Base-by-base conservation (phyloP, 2,113 vertebrate species). In the Callipepla californica region DNA sequence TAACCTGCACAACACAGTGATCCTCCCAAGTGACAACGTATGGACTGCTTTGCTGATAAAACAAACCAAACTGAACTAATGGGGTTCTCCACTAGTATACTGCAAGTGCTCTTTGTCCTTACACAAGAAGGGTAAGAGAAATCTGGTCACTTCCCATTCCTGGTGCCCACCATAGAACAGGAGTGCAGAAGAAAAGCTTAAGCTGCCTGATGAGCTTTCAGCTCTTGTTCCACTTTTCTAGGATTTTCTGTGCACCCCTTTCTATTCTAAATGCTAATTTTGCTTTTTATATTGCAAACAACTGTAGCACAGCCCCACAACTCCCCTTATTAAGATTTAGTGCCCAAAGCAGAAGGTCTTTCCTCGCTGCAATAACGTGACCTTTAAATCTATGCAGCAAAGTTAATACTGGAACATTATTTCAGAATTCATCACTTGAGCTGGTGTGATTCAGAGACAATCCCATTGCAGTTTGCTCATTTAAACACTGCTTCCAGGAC, bases 321-420 rank as follows among this genome's bases (percentile, higher is more conserved):
- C 19, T 25, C 16, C 53, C 53, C 58, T 93, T 42, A 61, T 61
- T 78, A 91, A 93, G 86, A 95, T 85, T 66, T 84, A 90, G 58
- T 42, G 23, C 34, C 68, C 65, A 62, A 83, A 69, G 18, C 36
- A 74, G 85, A 84, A 91, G 66, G 74, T 45, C 51, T 62, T 76
- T 79, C 42, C 73, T 85, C 30, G 19, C 91, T 84, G 67, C 65
- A 70, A 81, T 80, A 87, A 84, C 4, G n/a, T n/a, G n/a, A n/a
- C n/a, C n/a, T n/a, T n/a, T n/a, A n/a, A n/a, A n/a, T n/a, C n/a
- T n/a, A n/a, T n/a, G n/a, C n/a, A n/a, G n/a, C n/a, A n/a, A n/a
- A n/a, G n/a, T n/a, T n/a, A n/a, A n/a, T n/a, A n/a, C n/a, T n/a
- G n/a, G n/a, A n/a, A n/a, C n/a, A n/a, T n/a, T n/a, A n/a, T n/a